A percentile compares a stretch with the other conserved stretches of the same genome.
Conservation (phyloP, 2,113 vertebrate genomes). For the Peucedramus taeniatus region DNA sequence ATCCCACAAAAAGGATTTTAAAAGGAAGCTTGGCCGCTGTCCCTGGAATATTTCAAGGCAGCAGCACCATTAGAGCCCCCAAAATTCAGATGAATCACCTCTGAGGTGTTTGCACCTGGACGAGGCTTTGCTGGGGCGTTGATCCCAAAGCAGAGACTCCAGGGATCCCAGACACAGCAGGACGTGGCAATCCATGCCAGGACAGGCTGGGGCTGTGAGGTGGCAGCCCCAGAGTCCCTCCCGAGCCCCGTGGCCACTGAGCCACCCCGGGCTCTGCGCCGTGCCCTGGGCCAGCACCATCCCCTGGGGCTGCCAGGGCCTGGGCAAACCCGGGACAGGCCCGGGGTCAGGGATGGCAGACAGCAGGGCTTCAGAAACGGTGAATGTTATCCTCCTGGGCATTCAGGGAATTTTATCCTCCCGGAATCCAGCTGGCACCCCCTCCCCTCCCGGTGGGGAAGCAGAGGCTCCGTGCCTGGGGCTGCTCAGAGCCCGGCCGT, state of each 20-base stretch:
- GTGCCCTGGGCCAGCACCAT: neutral
- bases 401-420: neutral
- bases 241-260: fast-evolving
- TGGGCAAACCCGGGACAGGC: neutral
- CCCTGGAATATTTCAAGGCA: neutral
- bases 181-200: fast-evolving
- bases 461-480: neutral
- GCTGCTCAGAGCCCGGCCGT: fast-evolving
- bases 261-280: fast-evolving
- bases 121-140: fast-evolving
- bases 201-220: neutral
- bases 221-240: neutral
- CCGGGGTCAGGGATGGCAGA: fast-evolving
- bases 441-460: too few relatives aligned
- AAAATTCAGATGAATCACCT: neutral
- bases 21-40: neutral
- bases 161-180: neutral
- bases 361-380: neutral
- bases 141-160: neutral
- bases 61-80: neutral
- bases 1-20: fast-evolving
- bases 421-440: neutral
- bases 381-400: fast-evolving
- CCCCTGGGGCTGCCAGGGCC: neutral
- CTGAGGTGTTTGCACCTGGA: neutral